These are phyloP conservation scores for Sylvietta virens DNA, from an alignment of 2,113 vertebrate genomes.

Conservation along the genomic window DNA sequence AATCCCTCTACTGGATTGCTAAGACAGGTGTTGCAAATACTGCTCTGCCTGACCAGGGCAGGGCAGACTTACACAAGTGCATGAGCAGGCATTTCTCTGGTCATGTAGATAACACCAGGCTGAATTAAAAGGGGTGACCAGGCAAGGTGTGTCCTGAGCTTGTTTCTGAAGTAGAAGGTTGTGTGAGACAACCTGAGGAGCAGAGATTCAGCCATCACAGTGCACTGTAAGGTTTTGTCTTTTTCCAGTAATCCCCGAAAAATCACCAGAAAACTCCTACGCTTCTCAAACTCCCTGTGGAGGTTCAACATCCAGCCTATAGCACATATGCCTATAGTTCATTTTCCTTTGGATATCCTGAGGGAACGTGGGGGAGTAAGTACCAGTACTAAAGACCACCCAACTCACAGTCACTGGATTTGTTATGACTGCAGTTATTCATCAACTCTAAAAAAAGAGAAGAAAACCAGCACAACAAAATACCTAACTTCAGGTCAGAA, in stretches of 20 bases:
- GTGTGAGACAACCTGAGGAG: neutral
- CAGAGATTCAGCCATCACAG: neutral
- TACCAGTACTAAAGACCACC: neutral
- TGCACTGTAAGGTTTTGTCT: neutral
- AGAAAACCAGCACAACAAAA: neutral
- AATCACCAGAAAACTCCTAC: neutral
- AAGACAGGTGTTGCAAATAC: neutral
- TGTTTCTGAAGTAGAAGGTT: neutral
- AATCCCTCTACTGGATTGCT: neutral
- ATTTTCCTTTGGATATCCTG: neutral
- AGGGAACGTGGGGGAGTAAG: neutral
- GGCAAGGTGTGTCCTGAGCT: neutral
- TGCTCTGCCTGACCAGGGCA: neutral
- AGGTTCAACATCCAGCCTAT: neutral
- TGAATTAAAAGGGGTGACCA: neutral
- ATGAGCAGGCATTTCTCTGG: neutral
- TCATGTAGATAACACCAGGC: neutral
- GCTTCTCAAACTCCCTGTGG: neutral
- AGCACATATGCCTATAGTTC: rapidly evolving
- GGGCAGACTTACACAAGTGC: neutral
- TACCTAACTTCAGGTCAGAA: neutral
- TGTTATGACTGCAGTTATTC: neutral
- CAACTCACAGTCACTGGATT: neutral
- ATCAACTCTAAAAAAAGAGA: neutral
- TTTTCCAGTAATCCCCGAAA: neutral